These are phyloP conservation scores for Epirrhoe tristata DNA, from an alignment of 2,888 invertebrate species.

Conservation along the genomic window DNA sequence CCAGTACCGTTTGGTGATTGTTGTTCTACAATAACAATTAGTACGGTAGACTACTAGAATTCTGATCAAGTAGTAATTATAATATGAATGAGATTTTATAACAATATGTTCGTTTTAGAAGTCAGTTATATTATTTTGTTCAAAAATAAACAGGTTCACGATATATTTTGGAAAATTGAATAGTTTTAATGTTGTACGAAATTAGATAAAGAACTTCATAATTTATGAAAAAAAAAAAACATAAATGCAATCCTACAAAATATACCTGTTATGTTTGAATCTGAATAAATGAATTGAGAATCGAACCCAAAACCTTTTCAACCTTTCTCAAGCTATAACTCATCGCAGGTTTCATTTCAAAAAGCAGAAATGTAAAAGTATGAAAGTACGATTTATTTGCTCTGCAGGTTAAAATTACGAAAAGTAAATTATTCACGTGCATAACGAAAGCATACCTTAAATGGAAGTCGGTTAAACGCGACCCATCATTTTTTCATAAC, in stretches of 20 bases:
- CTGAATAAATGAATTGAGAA: neutral
- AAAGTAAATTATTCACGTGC: constrained; percentile 32
- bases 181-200: no score
- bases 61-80: constrained; percentile 8
- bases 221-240: no score
- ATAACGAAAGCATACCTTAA: constrained; percentile 40
- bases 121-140: neutral
- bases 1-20: constrained; percentile 34
- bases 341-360: constrained; percentile 16
- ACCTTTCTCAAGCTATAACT: constrained; percentile 18
- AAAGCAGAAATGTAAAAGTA: constrained; percentile 21
- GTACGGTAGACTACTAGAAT: constrained; percentile 1
- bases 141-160: neutral
- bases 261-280: no score
- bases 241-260: no score
- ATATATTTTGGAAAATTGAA: no score
- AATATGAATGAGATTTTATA: constrained; percentile 1
- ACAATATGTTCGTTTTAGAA: neutral
- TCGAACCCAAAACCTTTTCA: constrained; percentile 16
- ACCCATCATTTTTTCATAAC: constrained; percentile 39
- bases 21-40: constrained; percentile 30
- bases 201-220: no score
- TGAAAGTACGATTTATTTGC: constrained; percentile 33
- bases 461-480: constrained; percentile 37
- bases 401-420: constrained; percentile 28